phyloP scores from a whole-genome alignment of 1,140 invertebrate species.

The Ostrea edulis region DNA sequence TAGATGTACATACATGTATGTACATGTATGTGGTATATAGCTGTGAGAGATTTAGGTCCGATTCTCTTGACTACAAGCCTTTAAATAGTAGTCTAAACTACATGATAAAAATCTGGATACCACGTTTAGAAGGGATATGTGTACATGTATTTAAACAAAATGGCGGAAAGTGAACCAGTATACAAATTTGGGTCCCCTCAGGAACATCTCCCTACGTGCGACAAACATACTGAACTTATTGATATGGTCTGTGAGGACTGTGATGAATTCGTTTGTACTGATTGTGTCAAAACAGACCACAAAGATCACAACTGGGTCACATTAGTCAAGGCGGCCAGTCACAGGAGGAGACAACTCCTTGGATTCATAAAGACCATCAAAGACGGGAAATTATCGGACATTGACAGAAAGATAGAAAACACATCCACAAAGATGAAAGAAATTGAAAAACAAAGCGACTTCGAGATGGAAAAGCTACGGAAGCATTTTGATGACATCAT shows the following conservation, averaged over 20 bases:
- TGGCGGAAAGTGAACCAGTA: too few species aligned
- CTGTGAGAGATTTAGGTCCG: too few species aligned
- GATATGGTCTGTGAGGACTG: neutral
- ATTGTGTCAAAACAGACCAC: neutral
- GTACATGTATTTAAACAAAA: too few species aligned
- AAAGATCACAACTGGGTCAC: neutral
- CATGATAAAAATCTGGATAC: too few species aligned
- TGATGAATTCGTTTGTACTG: neutral
- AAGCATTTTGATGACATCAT: neutral
- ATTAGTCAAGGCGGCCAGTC: neutral
- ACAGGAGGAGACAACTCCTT: neutral
- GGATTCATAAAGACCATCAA: neutral
- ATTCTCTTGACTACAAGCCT: too few species aligned
- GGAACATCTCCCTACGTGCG: neutral
- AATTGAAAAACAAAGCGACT: neutral
- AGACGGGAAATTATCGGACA: neutral
- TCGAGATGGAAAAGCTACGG: neutral
- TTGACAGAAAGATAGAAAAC: neutral
- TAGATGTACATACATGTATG: too few species aligned
- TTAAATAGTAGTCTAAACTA: too few species aligned
- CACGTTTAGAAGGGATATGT: too few species aligned
- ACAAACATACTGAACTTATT: neutral
- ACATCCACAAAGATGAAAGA: neutral
- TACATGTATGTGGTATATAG: too few species aligned
- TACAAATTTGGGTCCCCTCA: neutral